These are phyloP conservation scores for Trachops cirrhosus DNA, from an alignment of 2,797 vertebrate species.

Conservation along the genomic window DNA sequence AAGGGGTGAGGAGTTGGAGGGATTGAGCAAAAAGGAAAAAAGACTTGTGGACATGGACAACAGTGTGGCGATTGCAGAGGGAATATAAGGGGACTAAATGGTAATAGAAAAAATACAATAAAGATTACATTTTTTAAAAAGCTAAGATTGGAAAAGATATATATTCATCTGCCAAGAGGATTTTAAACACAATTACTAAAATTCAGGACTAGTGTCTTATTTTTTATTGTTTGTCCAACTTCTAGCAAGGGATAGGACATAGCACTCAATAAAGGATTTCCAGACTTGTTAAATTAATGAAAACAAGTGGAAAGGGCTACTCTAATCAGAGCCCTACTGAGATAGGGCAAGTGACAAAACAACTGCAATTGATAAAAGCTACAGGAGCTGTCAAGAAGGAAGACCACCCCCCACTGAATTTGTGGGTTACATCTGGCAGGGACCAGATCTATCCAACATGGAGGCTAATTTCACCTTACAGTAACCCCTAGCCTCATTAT, in stretches of 20 bases:
- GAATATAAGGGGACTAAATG: neutral
- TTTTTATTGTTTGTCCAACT: neutral
- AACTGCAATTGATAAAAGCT: neutral
- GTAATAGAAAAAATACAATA: neutral
- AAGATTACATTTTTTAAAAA: neutral
- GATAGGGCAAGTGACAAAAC: neutral
- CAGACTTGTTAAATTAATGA: neutral
- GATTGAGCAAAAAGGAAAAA: neutral
- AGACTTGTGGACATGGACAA: neutral
- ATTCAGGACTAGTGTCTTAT: neutral
- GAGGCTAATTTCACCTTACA: neutral
- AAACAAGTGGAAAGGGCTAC: neutral
- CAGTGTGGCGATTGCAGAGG: neutral
- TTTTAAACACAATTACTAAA: constrained; percentile 1
- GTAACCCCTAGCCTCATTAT: neutral
- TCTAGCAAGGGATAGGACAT: neutral
- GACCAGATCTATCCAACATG: neutral
- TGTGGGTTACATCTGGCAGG: neutral
- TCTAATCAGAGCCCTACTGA: neutral
- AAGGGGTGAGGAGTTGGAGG: neutral
- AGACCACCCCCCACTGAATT: neutral
- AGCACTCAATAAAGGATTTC: neutral
- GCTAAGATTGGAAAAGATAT: neutral
- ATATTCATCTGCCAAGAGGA: neutral
- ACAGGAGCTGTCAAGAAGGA: neutral